Conservation (phyloP, 2,797 vertebrate species). For the Typhlichthys subterraneus region DNA sequence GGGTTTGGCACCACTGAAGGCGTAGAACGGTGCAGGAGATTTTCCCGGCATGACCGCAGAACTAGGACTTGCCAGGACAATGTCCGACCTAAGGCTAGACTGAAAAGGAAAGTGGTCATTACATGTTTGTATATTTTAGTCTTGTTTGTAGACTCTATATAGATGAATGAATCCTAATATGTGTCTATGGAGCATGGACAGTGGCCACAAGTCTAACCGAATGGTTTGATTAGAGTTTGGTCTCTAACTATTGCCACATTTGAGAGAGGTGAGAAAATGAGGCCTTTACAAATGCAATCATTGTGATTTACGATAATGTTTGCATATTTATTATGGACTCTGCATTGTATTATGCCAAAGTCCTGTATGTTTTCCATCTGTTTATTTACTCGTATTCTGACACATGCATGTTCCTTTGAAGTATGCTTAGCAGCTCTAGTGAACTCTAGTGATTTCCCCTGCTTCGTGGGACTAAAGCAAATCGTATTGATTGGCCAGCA, state of each 20-base stretch:
- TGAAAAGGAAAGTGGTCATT: slow-evolving; percentile 60
- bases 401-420: slow-evolving; percentile 30
- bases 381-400: neutral
- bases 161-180: no score
- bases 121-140: neutral
- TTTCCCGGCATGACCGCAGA: slow-evolving; percentile 86
- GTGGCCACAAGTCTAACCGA: no score
- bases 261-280: no score
- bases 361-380: neutral
- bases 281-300: no score
- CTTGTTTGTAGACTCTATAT: neutral
- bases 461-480: slow-evolving; percentile 67
- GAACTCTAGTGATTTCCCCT: slow-evolving; percentile 68
- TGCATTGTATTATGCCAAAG: no score
- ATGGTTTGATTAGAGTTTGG: no score
- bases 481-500: slow-evolving; percentile 82
- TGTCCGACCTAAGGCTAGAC: slow-evolving; percentile 84
- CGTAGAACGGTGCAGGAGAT: slow-evolving; percentile 84
- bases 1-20: slow-evolving; percentile 87
- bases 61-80: slow-evolving; percentile 83
- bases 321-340: no score
- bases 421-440: slow-evolving; percentile 36
- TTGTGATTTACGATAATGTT: no score
- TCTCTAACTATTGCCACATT: no score
- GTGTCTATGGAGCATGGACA: no score